These are phyloP conservation scores for Drosophila prolongata DNA, from an alignment of 2,888 invertebrate genomes.

Conservation along the genomic window DNA sequence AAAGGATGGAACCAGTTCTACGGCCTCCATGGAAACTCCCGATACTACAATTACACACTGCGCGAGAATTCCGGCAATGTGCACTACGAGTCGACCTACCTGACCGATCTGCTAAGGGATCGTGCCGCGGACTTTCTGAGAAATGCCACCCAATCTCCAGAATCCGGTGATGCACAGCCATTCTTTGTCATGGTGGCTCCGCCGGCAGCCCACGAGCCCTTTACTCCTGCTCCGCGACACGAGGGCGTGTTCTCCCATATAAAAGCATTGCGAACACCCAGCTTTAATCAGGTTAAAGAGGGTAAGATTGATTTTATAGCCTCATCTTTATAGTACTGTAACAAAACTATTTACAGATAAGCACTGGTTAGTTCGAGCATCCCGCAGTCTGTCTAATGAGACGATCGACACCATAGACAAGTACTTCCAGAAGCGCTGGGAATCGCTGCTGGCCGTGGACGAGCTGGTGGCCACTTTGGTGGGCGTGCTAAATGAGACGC, in stretches of 20 bases:
- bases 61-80: conserved; percentile 91
- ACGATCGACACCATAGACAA: conserved; percentile 88
- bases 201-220: conserved; percentile 95
- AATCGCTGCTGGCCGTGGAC: conserved; percentile 93
- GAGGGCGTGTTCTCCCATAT: conserved; percentile 86
- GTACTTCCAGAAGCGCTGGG: conserved; percentile 90
- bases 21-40: conserved; percentile 95
- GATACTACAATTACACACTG: conserved; percentile 95
- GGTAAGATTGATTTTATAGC: conserved; percentile 7
- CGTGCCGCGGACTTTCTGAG: conserved; percentile 68
- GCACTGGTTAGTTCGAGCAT: conserved; percentile 91
- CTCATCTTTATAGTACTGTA: not conserved
- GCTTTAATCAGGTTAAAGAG: conserved; percentile 86
- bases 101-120: conserved; percentile 91
- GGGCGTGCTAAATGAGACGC: conserved; percentile 85
- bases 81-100: conserved; percentile 89
- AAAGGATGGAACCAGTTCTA: conserved; percentile 95
- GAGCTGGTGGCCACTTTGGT: conserved; percentile 91
- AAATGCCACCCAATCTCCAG: not conserved
- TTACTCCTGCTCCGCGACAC: conserved; percentile 92
- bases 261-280: conserved; percentile 88
- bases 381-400: conserved; percentile 87
- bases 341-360: conserved; percentile 86
- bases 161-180: conserved; percentile 34
- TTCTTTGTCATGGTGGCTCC: conserved; percentile 95